Conservation (phyloP, 2,797 vertebrate genomes). For the Pseudochirops corinnae region DNA sequence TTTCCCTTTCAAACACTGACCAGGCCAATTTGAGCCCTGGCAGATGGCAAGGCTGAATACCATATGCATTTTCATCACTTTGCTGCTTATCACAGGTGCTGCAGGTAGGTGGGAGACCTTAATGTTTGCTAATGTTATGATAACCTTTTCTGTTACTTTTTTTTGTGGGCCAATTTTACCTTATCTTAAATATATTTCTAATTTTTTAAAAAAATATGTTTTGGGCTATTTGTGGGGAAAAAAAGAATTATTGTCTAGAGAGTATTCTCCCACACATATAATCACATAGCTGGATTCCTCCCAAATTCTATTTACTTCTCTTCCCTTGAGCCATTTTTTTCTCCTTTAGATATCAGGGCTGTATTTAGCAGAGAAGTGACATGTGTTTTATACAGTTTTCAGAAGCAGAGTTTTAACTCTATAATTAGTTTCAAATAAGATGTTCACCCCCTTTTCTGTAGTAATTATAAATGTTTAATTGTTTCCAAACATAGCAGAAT, state of each 20-base stretch:
- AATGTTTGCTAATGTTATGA: conserved; percentile 60
- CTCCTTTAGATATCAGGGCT: conserved; percentile 43
- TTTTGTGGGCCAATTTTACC: conserved; percentile 60
- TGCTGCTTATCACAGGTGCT: conserved; percentile 60
- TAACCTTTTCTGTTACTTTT: conserved; percentile 69
- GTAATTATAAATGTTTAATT: conserved; percentile 44
- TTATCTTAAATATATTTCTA: conserved; percentile 58
- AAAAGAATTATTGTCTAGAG: conserved; percentile 47
- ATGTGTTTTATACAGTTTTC: conserved; percentile 55
- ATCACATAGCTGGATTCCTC: conserved; percentile 51
- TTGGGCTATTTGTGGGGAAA: conserved; percentile 43
- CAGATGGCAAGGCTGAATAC: conserved; percentile 63
- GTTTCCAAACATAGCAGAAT: conserved; percentile 7
- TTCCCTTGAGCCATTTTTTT: conserved; percentile 64
- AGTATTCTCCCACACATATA: conserved; percentile 37
- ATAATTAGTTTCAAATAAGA: conserved; percentile 49
- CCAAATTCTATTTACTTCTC: conserved; percentile 55
- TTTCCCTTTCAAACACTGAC: conserved; percentile 63
- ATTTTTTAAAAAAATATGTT: conserved; percentile 66
- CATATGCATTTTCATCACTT: conserved; percentile 45
- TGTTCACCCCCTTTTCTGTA: background rate
- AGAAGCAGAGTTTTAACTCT: conserved; percentile 48
- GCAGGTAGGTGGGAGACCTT: conserved; percentile 37
- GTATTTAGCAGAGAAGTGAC: conserved; percentile 48
- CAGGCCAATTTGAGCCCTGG: conserved; percentile 33